Percentiles rank a stretch among this genome's conserved stretches.
Conservation (phyloP, 2,113 vertebrate genomes). For the Camelus bactrianus region DNA sequence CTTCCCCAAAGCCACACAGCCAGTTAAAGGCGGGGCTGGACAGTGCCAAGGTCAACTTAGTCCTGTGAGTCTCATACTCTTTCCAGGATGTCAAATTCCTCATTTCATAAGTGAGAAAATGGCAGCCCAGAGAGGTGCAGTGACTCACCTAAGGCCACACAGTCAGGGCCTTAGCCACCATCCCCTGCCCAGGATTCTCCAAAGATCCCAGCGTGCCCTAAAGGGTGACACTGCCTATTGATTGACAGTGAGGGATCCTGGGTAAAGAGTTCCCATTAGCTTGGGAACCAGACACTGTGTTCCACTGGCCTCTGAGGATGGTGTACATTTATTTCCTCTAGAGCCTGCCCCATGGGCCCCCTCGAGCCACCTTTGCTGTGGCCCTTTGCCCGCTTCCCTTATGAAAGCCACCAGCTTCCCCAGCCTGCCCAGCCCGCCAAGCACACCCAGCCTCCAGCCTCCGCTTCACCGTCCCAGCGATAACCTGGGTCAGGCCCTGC, state of each 20-base stretch:
- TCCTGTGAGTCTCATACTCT: background rate
- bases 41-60: background rate
- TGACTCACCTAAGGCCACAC: background rate
- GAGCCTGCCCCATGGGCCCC: background rate
- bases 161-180: background rate
- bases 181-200: background rate
- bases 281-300: background rate
- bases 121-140: background rate
- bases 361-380: too few relatives aligned
- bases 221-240: background rate
- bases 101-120: background rate
- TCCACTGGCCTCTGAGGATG: background rate
- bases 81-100: background rate
- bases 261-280: background rate
- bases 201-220: background rate
- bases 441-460: background rate
- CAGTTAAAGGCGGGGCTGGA: background rate
- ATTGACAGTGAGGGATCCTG: background rate
- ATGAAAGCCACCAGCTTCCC: background rate
- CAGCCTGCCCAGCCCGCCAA: rapidly evolving
- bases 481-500: background rate
- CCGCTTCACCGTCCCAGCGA: background rate
- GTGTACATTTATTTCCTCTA: background rate
- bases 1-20: background rate
- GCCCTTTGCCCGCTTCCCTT: background rate